These are phyloP conservation scores for Trissonchulus latispiculum DNA, from an alignment of 2,888 invertebrate species.

Conservation along the genomic window DNA sequence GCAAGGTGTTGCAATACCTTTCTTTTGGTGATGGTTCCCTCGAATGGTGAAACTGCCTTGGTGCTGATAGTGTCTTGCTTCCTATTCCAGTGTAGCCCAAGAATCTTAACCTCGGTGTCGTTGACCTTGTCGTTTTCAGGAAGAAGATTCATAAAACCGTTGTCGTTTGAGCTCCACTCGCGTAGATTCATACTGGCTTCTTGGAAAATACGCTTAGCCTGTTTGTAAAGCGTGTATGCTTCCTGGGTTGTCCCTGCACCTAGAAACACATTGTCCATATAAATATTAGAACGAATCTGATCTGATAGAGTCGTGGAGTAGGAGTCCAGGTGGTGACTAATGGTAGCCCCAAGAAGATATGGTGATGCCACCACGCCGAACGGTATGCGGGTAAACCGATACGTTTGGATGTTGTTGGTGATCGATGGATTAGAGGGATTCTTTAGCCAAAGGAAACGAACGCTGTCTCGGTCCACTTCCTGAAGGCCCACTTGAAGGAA, in stretches of 20 bases:
- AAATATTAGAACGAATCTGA: background rate
- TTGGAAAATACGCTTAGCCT: background rate
- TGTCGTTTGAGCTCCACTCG: slow-evolving; percentile 2
- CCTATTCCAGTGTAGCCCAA: background rate
- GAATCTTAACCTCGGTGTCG: background rate
- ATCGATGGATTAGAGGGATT: slow-evolving; percentile 5
- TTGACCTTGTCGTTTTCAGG: background rate
- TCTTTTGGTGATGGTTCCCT: background rate
- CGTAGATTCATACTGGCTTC: background rate
- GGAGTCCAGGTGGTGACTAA: slow-evolving; percentile 22
- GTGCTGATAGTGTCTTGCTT: background rate
- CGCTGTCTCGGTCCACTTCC: slow-evolving; percentile 24
- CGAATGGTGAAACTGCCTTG: no score
- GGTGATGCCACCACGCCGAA: slow-evolving; percentile 29
- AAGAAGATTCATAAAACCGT: background rate
- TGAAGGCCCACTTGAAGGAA: slow-evolving; percentile 29
- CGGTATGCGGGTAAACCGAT: slow-evolving; percentile 28
- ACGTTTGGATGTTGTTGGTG: slow-evolving; percentile 25
- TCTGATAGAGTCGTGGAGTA: background rate
- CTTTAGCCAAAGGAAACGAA: background rate
- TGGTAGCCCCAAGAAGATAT: slow-evolving; percentile 25
- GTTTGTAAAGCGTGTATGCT: background rate
- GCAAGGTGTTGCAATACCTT: background rate
- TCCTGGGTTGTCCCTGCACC: background rate
- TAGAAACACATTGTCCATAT: background rate